Conservation (phyloP, 2,113 vertebrate genomes). For the Candoia aspera region DNA sequence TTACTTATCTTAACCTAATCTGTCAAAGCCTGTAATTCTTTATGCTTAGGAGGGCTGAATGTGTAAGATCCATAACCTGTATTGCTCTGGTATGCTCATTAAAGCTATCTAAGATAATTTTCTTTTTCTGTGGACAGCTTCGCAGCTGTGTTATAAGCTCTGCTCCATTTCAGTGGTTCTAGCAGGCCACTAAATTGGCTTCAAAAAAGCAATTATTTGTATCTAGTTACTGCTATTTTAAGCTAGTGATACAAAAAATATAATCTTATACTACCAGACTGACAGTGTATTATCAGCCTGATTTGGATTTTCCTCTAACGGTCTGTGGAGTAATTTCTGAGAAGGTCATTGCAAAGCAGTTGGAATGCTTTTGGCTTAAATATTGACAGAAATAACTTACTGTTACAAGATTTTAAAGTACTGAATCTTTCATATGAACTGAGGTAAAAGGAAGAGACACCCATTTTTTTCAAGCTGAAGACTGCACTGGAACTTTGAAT, state of each 20-base stretch:
- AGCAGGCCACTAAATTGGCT: no score
- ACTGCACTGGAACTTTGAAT: not conserved
- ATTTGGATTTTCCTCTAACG: not conserved
- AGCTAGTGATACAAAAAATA: constrained; percentile 38
- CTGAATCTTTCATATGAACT: not conserved
- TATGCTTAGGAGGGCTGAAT: no score
- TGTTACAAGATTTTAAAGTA: no score
- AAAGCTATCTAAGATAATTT: no score
- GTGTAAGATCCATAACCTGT: no score
- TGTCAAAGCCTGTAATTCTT: no score
- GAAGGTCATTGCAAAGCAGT: not conserved
- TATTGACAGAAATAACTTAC: not conserved
- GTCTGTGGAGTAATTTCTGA: not conserved
- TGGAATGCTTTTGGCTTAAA: not conserved
- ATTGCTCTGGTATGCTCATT: no score
- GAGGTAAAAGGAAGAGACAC: not conserved
- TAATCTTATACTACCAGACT: not conserved
- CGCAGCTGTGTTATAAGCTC: no score
- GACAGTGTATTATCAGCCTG: not conserved
- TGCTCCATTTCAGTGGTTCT: no score
- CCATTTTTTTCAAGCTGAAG: not conserved
- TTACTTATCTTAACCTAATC: no score
- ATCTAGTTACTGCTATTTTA: constrained; percentile 37
- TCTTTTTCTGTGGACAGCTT: no score
- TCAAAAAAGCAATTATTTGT: constrained; percentile 48